A percentile compares a stretch with the other conserved stretches of the same genome.
These are phyloP conservation scores for Pyrgilauda ruficollis DNA, from an alignment of 2,113 vertebrate genomes.

Conservation along the genomic window DNA sequence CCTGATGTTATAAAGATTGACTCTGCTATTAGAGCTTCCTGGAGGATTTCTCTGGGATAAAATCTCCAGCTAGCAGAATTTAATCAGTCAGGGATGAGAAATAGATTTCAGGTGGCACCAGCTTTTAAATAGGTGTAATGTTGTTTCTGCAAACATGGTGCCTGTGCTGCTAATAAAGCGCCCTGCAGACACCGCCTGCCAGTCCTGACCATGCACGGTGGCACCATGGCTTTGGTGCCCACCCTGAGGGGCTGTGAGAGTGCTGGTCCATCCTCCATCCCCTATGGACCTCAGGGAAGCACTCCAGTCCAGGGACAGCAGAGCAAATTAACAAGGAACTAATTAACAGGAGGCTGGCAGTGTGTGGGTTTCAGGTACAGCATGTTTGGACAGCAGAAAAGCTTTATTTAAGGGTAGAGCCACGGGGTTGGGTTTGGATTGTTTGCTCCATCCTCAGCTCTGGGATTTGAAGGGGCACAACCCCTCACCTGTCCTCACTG, in stretches of 20 bases:
- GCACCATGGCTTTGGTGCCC: not conserved
- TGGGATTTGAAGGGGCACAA: not conserved
- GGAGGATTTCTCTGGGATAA: not conserved
- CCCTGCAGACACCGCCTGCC: not conserved
- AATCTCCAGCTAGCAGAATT: not conserved
- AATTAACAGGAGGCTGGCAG: not conserved
- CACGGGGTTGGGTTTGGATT: accelerated
- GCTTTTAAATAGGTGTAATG: not conserved
- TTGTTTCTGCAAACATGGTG: not conserved
- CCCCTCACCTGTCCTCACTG: accelerated
- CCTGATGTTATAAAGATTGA: slow-evolving; percentile 20
- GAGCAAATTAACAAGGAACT: not conserved
- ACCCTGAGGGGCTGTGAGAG: accelerated
- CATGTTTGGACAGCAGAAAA: not conserved
- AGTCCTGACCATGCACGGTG: accelerated
- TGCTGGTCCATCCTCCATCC: not conserved
- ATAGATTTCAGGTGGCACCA: not conserved
- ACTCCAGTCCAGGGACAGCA: not conserved
- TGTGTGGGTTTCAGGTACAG: not conserved
- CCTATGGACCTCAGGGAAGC: accelerated
- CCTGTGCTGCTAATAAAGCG: not conserved
- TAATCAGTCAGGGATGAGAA: slow-evolving; percentile 31
- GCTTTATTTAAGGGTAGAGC: not conserved
- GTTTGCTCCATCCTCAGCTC: not conserved
- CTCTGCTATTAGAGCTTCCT: slow-evolving; percentile 30